Evolutionary conservation across 2,113 vertebrate genomes (phyloP), one percentile per base, ranked within the genome.

Genomic region (Lampris incognitus): DNA sequence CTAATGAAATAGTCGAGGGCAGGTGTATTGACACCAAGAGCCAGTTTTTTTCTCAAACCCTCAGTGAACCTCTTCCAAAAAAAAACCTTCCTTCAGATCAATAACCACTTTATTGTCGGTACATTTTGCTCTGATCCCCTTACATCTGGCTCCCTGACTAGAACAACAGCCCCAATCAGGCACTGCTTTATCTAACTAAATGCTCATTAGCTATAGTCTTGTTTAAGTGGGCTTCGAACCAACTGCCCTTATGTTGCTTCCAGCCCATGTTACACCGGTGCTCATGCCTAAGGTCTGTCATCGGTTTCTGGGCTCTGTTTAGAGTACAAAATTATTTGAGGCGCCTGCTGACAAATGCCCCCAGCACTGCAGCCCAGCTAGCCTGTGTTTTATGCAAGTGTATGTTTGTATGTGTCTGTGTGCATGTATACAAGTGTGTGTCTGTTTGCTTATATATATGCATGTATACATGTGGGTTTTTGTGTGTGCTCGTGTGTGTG

Each of bases 101-200:
- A 50, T 41, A 5, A 0, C 42, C 44, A 36, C 59, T 46, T 56
- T 44, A 4, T 6, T 42, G 40, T 5, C 3, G 39, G 37, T 57
- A 50, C 67, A 66, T 70, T 67, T 68, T 54, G 51, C 36, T 8
- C 7, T 81, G 74, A 85, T 72, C 69, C 70, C 39, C 64, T 67
- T 44, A 41, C 78, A 54, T 68, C 85, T 84, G 89, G 88, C 88
- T 69, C 69, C 6, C 67, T 79, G 83, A 83, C 86, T 86, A 81
- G 75, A 88, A 81, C 83, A 85, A 85, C 87, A 87, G 68, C 37
- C 49, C 67, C 68, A 87, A 86, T 86, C 88, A 85, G 69, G 65
- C 65, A 78, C 69, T 62, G 76, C 78, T 86, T 85, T 79, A 85
- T 74, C 68, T 82, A 85, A n/a, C 46, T 11, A 76, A 83, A 76